Percentiles rank a stretch among this genome's conserved stretches.
phyloP scores from a whole-genome alignment of 2,113 vertebrate genomes.

The Camarhynchus parvulus region DNA sequence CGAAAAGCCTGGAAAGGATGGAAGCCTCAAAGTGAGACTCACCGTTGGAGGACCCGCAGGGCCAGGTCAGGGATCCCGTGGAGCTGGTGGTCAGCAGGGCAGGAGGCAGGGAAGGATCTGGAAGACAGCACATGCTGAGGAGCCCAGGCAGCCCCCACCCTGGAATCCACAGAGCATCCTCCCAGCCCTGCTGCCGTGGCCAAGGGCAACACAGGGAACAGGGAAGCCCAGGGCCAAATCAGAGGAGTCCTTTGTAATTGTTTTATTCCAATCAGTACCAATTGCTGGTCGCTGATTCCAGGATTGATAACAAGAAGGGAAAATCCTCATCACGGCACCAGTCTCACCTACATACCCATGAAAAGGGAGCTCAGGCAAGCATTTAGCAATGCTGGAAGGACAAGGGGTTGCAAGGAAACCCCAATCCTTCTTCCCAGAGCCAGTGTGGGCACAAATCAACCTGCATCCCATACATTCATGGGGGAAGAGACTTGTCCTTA shows the following conservation, averaged over 20 bases:
- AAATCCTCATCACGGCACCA: accelerated
- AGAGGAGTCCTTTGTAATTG: background rate
- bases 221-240: background rate
- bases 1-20: background rate
- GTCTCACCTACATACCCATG: background rate
- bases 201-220: accelerated
- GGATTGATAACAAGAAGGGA: background rate
- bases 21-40: background rate
- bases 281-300: background rate
- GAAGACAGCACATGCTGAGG: background rate
- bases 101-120: background rate
- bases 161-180: background rate
- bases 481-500: background rate
- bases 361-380: background rate
- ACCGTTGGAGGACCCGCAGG: background rate
- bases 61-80: accelerated
- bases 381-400: background rate
- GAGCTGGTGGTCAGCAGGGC: background rate
- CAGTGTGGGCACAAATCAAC: background rate
- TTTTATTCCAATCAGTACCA: background rate
- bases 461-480: accelerated
- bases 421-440: background rate
- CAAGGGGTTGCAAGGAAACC: background rate
- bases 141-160: accelerated
- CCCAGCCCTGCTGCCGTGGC: accelerated